Percentiles rank a stretch among this genome's conserved stretches.
Conservation (phyloP, 2,113 vertebrate genomes). For the Anarrhichthys ocellatus region DNA sequence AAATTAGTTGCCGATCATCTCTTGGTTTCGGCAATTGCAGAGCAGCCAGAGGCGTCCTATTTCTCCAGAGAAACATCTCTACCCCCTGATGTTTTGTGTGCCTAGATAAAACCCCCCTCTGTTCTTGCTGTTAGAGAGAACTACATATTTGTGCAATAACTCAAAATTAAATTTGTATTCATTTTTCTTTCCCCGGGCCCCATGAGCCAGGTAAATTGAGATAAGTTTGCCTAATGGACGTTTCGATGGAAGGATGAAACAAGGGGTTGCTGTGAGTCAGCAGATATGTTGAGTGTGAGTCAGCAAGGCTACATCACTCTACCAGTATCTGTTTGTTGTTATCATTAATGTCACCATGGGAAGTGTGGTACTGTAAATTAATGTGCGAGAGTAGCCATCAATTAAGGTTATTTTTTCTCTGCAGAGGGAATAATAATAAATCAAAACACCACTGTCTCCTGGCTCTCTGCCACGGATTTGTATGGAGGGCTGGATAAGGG, state of each 20-base stretch:
- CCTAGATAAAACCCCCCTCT: not conserved
- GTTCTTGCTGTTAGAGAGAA: not conserved
- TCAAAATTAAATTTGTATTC: slow-evolving; percentile 20
- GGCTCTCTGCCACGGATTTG: slow-evolving; percentile 33
- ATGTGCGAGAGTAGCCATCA: slow-evolving; percentile 48
- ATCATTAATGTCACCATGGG: slow-evolving; percentile 52
- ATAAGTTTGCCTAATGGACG: slow-evolving; percentile 26
- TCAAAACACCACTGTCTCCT: slow-evolving; percentile 46
- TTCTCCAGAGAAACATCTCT: slow-evolving; percentile 27
- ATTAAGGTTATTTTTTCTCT: slow-evolving; percentile 43
- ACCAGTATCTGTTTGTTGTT: slow-evolving; percentile 49
- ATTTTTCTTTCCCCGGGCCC: slow-evolving; percentile 22
- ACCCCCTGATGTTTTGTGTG: slow-evolving; percentile 45
- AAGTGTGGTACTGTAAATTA: slow-evolving; percentile 51
- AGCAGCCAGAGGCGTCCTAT: slow-evolving; percentile 19
- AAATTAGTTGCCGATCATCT: slow-evolving; percentile 26
- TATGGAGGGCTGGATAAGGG: slow-evolving; percentile 27
- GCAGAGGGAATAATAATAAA: slow-evolving; percentile 43
- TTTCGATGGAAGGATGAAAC: slow-evolving; percentile 33
- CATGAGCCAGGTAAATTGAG: slow-evolving; percentile 36
- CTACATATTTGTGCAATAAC: slow-evolving; percentile 10
- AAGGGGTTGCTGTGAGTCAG: slow-evolving; percentile 61
- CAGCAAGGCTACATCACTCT: slow-evolving; percentile 39
- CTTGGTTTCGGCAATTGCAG: slow-evolving; percentile 3
- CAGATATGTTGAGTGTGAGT: slow-evolving; percentile 62